These are phyloP conservation scores for Phrynosoma platyrhinos DNA, from an alignment of 2,113 vertebrate genomes.

Conservation along the genomic window DNA sequence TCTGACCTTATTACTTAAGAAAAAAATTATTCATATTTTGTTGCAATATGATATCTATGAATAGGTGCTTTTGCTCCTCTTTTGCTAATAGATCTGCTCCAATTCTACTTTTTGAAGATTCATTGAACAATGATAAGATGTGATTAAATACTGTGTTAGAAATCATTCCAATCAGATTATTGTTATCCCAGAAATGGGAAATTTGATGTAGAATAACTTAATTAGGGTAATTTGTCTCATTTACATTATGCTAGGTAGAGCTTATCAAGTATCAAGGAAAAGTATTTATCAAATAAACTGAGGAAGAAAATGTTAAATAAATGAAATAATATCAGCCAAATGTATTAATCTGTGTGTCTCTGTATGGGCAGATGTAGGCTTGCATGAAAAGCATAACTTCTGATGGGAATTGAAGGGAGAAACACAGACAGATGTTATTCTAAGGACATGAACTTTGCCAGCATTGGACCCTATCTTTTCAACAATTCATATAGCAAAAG, in stretches of 20 bases:
- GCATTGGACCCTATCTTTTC: too few species aligned
- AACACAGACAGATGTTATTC: neutral
- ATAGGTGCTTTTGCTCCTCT: neutral
- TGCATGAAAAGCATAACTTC: neutral
- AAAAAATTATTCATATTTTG: neutral
- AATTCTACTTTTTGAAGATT: neutral
- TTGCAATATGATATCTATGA: neutral
- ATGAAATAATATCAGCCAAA: constrained; percentile 23
- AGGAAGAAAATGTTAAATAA: constrained; percentile 19
- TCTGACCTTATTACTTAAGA: neutral
- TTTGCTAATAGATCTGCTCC: neutral
- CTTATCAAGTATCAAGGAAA: constrained; percentile 36
- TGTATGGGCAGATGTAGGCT: neutral
- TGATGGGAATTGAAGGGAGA: neutral
- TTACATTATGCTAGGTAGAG: constrained; percentile 34
- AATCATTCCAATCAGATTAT: constrained; percentile 34
- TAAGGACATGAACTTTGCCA: too few species aligned
- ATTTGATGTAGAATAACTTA: constrained; percentile 32
- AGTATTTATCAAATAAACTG: constrained; percentile 36
- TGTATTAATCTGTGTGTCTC: constrained; percentile 25
- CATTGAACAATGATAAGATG: neutral
- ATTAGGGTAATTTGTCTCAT: constrained; percentile 44
- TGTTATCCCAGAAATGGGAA: constrained; percentile 29
- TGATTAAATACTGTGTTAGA: constrained; percentile 33
- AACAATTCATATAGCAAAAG: too few species aligned